Evolutionary conservation across 2,888 invertebrate species (phyloP), one percentile per base, ranked within the genome.

Genomic region (Oithona nana): DNA sequence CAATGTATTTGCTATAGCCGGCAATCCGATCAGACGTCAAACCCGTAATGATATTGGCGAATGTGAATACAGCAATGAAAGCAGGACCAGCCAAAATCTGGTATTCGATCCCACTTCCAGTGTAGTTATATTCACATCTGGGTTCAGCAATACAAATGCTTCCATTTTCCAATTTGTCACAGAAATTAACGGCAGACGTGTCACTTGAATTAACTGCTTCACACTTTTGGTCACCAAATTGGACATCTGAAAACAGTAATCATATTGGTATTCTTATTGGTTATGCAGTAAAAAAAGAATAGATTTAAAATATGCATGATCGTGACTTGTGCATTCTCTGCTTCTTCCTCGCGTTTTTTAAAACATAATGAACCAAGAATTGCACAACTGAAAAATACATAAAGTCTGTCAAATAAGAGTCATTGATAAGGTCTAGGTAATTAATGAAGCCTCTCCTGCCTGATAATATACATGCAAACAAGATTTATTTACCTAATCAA

Each of bases 11-110:
- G 24, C 63, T 64, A 20, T 20, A 67, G 65, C 67, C 64, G 51
- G 64, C 64, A 48, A 63, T 62, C 26, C 50, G 54, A 50, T 67
- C 67, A 2, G 65, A 64, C 20, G 66, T 52, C 61, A 86, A 77
- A 1, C 92, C 90, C 68, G 92, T 78, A 59, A 86, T 76, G 13
- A 93, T 84, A 1, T 92, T 92, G 31, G 84, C 83, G 56, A 93
- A 78, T 0, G 92, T 92, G 75, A 87, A 93, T 39, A 92, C 83
- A 1, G 88, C 83, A 71, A 93, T 90, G 75, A 89, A 93, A 66
- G 87, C 86, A 0, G 93, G 92, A 0, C 92, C 92, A 0, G 92
- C 92, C 65, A 93, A 75, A 65, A 92, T 81, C 75, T 93, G 92
- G 74, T 93, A 93, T 71, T 89, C 88, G 65, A 89, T 78, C 13